phyloP scores from a whole-genome alignment of 1,140 invertebrate species.

The Drosophila bifasciata region DNA sequence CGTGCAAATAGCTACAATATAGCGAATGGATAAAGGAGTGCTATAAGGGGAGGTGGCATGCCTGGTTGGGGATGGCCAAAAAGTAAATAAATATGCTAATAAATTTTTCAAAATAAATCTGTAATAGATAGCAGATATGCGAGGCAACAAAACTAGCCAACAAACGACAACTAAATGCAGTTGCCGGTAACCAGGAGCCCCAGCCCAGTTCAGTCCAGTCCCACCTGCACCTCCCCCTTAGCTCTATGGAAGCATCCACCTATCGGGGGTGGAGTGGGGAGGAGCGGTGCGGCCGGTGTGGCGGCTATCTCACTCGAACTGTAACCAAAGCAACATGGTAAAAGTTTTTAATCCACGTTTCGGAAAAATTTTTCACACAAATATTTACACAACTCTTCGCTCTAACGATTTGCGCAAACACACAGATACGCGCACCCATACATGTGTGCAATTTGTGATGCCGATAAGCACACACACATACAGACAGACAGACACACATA shows the following conservation, averaged over 20 bases:
- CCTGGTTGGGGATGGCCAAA: constrained; percentile 19
- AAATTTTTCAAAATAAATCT: constrained; percentile 82
- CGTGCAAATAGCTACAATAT: background rate
- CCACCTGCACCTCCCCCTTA: background rate
- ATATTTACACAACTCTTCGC: constrained; percentile 81
- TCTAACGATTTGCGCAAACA: constrained; percentile 81
- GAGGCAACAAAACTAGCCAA: constrained; percentile 67
- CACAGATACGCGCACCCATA: constrained; percentile 46
- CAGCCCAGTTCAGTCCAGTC: too few relatives aligned
- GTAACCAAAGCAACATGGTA: constrained; percentile 70
- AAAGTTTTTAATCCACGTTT: constrained; percentile 81
- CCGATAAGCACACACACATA: constrained; percentile 65
- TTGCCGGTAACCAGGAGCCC: background rate
- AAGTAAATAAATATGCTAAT: constrained; percentile 81
- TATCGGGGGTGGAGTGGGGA: too few relatives aligned
- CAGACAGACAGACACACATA: constrained; percentile 29
- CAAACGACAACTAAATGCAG: constrained; percentile 64
- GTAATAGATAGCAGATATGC: constrained; percentile 78
- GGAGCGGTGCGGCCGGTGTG: too few relatives aligned
- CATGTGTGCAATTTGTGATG: constrained; percentile 65
- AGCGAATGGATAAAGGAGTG: background rate
- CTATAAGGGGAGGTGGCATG: too few relatives aligned
- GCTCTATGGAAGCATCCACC: background rate
- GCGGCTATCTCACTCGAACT: constrained; percentile 47
- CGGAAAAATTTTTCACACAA: constrained; percentile 81